phyloP scores from a whole-genome alignment of 2,888 invertebrate species.

The Eilema griseolum region DNA sequence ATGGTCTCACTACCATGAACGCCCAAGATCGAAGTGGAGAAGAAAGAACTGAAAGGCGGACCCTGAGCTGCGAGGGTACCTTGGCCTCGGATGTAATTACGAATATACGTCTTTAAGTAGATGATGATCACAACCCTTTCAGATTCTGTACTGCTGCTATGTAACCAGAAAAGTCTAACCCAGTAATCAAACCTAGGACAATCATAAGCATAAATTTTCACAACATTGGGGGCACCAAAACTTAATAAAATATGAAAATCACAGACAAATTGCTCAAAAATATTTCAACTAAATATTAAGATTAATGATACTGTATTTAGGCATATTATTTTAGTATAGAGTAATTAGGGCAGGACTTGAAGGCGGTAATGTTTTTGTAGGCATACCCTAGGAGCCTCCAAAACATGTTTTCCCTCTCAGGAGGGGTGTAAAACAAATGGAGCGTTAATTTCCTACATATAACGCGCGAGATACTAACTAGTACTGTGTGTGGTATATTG shows the following conservation, averaged over 20 bases:
- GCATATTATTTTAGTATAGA: conserved; percentile 64
- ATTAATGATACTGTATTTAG: conserved; percentile 30
- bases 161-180: too few species aligned
- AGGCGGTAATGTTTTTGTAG: conserved; percentile 53
- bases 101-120: too few species aligned
- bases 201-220: not conserved
- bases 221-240: not conserved
- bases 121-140: too few species aligned
- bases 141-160: too few species aligned
- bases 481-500: conserved; percentile 11
- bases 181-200: not conserved
- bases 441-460: conserved; percentile 54
- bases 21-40: too few species aligned
- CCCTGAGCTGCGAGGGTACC: too few species aligned
- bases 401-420: conserved; percentile 68
- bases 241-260: not conserved
- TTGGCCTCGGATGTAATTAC: too few species aligned
- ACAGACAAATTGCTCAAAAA: conserved; percentile 37
- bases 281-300: conserved; percentile 40
- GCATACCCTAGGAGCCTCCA: conserved; percentile 53
- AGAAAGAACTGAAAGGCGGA: too few species aligned
- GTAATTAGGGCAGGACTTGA: conserved; percentile 44
- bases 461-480: conserved; percentile 34
- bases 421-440: conserved; percentile 52
- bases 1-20: too few species aligned